Conservation (phyloP, 2,888 invertebrate species). For the Papilio gigon region DNA sequence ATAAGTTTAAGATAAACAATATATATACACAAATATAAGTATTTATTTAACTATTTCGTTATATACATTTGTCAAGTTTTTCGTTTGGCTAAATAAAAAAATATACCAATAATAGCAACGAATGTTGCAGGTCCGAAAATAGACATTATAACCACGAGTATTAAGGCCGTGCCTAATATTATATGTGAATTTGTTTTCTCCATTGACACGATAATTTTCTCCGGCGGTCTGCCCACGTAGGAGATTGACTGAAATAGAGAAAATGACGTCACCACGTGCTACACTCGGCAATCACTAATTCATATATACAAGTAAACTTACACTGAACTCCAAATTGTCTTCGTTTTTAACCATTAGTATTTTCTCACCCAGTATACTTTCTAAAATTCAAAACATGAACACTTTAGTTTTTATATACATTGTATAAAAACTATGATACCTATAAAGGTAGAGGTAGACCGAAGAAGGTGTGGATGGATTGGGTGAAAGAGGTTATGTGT, state of each 20-base stretch:
- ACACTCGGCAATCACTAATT: background rate
- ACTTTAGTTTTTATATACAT: background rate
- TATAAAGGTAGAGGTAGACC: too few species aligned
- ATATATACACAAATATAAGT: background rate
- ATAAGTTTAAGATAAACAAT: background rate
- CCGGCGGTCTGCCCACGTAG: slow-evolving; percentile 58
- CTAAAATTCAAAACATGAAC: slow-evolving; percentile 48
- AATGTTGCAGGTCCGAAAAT: slow-evolving; percentile 58
- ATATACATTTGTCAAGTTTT: slow-evolving; percentile 9
- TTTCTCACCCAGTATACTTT: slow-evolving; percentile 70
- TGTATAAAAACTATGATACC: too few species aligned
- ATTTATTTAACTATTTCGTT: background rate
- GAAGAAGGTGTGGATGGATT: too few species aligned
- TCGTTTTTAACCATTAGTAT: slow-evolving; percentile 64
- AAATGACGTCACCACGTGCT: background rate
- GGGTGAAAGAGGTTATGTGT: too few species aligned
- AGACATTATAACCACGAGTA: slow-evolving; percentile 57
- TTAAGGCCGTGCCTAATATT: slow-evolving; percentile 54
- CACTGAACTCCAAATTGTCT: slow-evolving; percentile 64
- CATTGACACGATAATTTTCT: slow-evolving; percentile 53
- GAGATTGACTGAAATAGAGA: slow-evolving; percentile 62
- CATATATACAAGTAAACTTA: slow-evolving; percentile 51
- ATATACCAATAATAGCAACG: slow-evolving; percentile 25
- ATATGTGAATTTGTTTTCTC: slow-evolving; percentile 52
- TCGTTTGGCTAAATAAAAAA: slow-evolving; percentile 18